These are phyloP conservation scores for Malurus splendens DNA, from an alignment of 2,797 vertebrate genomes.

Conservation along the genomic window DNA sequence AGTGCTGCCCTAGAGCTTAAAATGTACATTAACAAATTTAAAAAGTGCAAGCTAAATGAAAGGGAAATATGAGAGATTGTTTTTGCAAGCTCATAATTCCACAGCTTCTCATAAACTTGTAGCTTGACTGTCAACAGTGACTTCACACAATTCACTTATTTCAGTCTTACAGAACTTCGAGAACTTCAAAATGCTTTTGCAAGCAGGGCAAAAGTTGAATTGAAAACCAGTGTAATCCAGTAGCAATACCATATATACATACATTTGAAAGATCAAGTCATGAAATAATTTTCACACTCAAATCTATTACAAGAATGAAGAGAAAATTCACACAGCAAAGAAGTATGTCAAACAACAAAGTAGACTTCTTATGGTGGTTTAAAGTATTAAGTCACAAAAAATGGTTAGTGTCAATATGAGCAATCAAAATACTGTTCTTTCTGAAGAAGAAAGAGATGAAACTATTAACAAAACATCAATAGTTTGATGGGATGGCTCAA, in stretches of 20 bases:
- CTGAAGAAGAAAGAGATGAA: background rate
- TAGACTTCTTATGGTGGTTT: background rate
- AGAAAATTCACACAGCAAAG: background rate
- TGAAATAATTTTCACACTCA: background rate
- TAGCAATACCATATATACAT: background rate
- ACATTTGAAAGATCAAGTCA: background rate
- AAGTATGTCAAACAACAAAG: background rate
- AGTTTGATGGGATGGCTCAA: constrained; percentile 9
- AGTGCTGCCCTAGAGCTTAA: background rate
- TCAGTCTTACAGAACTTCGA: background rate
- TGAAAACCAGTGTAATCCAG: background rate
- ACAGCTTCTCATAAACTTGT: background rate
- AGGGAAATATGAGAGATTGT: background rate
- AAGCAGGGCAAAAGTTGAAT: background rate
- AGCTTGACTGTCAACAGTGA: background rate
- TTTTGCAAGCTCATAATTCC: background rate
- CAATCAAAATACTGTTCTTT: background rate
- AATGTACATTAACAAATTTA: background rate
- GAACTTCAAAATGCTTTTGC: background rate
- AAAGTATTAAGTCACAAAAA: background rate
- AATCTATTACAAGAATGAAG: background rate
- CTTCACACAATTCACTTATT: background rate
- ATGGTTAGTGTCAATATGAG: background rate
- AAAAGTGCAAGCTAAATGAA: background rate
- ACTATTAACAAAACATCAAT: background rate